These are phyloP conservation scores for Penaeus japonicus DNA, from an alignment of 1,140 invertebrate species.

Conservation along the genomic window DNA sequence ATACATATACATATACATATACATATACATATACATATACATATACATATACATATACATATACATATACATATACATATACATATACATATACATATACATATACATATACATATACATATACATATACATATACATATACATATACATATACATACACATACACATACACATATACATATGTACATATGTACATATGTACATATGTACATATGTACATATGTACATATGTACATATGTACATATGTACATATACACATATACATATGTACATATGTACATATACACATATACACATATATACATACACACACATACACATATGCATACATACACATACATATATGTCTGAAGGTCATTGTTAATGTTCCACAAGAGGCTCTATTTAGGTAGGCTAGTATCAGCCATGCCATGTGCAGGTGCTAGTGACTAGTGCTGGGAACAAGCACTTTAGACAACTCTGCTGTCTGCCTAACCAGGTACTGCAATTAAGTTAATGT, in stretches of 20 bases:
- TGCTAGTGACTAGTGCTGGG: not conserved
- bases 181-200: not conserved
- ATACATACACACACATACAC: not conserved
- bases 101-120: too few species aligned
- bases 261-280: not conserved
- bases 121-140: not conserved
- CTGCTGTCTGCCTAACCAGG: too few species aligned
- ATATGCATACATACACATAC: conserved; percentile 1
- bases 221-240: not conserved
- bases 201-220: not conserved
- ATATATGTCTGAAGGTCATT: not conserved
- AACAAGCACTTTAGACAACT: too few species aligned
- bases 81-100: not conserved
- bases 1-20: not conserved
- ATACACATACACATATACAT: not conserved
- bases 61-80: not conserved
- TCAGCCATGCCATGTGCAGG: not conserved
- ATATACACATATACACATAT: not conserved
- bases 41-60: not conserved
- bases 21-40: not conserved
- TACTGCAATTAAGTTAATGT: too few species aligned
- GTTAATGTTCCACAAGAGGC: not conserved
- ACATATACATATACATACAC: not conserved
- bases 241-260: not conserved
- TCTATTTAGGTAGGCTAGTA: not conserved